Conservation (phyloP, 2,113 vertebrate species). For the Otis tarda region DNA sequence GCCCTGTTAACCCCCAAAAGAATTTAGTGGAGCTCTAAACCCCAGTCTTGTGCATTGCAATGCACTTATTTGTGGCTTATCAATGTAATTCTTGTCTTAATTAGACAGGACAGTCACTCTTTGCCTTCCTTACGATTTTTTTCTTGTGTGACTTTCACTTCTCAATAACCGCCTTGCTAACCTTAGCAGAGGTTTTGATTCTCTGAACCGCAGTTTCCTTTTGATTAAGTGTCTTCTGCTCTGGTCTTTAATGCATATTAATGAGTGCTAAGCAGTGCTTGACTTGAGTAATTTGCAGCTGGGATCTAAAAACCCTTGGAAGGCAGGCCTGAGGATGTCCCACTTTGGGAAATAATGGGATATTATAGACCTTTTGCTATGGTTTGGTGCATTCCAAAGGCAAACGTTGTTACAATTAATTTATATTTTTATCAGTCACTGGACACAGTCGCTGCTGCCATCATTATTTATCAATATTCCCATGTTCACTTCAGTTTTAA, state of each 20-base stretch:
- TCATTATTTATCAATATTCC: neutral
- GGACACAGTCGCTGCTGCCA: neutral
- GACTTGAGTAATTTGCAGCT: constrained; percentile 40
- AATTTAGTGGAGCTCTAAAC: neutral
- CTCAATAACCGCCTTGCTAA: neutral
- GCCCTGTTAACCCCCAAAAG: neutral
- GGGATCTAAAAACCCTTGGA: constrained; percentile 8
- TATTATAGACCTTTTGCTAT: neutral
- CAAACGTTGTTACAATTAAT: neutral
- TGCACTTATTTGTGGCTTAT: neutral
- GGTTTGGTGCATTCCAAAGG: constrained; percentile 4
- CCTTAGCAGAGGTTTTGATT: constrained; percentile 33
- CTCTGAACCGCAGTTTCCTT: constrained; percentile 27
- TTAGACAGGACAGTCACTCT: neutral
- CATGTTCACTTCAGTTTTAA: neutral
- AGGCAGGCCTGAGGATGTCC: neutral
- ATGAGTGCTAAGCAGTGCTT: constrained; percentile 38
- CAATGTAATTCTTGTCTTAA: neutral
- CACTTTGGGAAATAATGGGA: neutral
- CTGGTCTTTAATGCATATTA: constrained; percentile 44
- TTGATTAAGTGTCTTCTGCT: constrained; percentile 58
- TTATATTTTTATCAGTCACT: constrained; percentile 14
- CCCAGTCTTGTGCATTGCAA: neutral
- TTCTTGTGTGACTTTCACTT: neutral
- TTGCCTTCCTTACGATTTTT: neutral